A percentile compares a stretch with the other conserved stretches of the same genome.
Evolutionary conservation across 2,113 vertebrate species (phyloP).

Genomic region (Damaliscus lunatus): DNA sequence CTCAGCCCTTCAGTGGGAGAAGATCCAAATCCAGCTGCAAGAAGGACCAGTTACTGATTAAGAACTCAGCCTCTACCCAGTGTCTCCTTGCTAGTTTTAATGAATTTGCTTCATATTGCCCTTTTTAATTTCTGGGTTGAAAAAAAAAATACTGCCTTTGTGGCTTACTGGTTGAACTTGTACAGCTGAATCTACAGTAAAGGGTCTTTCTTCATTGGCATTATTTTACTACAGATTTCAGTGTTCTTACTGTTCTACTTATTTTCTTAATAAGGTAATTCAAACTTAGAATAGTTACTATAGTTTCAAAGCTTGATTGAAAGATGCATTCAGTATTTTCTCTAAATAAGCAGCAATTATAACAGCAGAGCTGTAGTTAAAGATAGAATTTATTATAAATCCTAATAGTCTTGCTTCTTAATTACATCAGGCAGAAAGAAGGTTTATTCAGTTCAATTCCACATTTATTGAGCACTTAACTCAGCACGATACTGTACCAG

Average conservation of each 20-base stretch:
- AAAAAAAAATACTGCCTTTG: conserved; percentile 21
- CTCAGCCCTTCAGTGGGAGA: conserved; percentile 36
- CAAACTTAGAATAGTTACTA: conserved; percentile 47
- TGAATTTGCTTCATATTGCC: conserved; percentile 46
- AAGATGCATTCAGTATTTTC: conserved; percentile 59
- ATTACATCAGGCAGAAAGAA: conserved; percentile 26
- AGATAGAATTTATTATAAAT: conserved; percentile 51
- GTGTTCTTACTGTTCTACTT: conserved; percentile 50
- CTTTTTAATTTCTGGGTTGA: conserved; percentile 27
- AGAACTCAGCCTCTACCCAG: conserved; percentile 7
- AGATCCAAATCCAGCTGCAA: conserved; percentile 53
- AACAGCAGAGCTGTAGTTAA: conserved; percentile 56
- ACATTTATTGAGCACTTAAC: not conserved
- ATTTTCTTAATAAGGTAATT: conserved; percentile 63
- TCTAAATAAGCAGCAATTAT: conserved; percentile 45
- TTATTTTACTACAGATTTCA: conserved; percentile 45
- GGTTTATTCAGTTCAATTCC: conserved; percentile 29
- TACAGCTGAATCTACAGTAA: conserved; percentile 54
- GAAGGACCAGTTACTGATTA: conserved; percentile 28
- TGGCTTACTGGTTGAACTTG: conserved; percentile 45
- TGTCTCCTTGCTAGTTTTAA: conserved; percentile 42
- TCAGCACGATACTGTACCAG: not conserved
- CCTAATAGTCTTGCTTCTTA: conserved; percentile 42
- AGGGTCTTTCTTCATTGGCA: conserved; percentile 29
- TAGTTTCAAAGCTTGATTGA: conserved; percentile 54